Evolutionary conservation across 1,140 invertebrate species (phyloP).

Genomic region (Carposina sasakii): DNA sequence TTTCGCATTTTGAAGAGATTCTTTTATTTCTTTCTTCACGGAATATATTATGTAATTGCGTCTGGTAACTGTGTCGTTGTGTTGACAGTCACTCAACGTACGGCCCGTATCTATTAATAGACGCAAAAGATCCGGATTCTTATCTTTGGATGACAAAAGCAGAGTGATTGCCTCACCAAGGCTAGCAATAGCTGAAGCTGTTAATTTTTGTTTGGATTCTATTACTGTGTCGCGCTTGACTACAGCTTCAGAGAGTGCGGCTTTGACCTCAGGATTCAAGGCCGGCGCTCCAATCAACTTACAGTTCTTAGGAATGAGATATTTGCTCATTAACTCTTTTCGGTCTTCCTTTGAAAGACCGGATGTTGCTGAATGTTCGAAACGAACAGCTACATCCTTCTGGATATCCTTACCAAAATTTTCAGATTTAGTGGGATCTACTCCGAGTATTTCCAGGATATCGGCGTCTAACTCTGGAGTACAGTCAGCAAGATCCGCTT

Average conservation of each 20-base stretch:
- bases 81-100: constrained; percentile 2
- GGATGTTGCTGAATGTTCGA: neutral
- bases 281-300: neutral
- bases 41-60: neutral
- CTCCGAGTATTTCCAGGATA: constrained; percentile 6
- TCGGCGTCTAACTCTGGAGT: neutral
- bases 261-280: neutral
- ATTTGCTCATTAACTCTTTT: constrained; percentile 4
- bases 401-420: neutral
- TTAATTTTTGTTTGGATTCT: constrained; percentile 3
- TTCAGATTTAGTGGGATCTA: neutral
- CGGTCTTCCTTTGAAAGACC: constrained; percentile 1
- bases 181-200: neutral
- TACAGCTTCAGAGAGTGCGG: neutral
- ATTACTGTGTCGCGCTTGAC: constrained; percentile 5
- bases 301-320: constrained; percentile 6
- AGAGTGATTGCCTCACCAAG: neutral
- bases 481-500: neutral
- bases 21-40: constrained; percentile 11
- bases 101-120: neutral
- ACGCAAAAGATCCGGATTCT: neutral
- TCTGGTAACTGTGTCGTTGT: neutral
- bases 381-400: neutral
- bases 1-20: neutral
- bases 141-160: neutral